These are phyloP conservation scores for Pangasianodon gigas DNA, from an alignment of 2,113 vertebrate genomes.

Conservation along the genomic window DNA sequence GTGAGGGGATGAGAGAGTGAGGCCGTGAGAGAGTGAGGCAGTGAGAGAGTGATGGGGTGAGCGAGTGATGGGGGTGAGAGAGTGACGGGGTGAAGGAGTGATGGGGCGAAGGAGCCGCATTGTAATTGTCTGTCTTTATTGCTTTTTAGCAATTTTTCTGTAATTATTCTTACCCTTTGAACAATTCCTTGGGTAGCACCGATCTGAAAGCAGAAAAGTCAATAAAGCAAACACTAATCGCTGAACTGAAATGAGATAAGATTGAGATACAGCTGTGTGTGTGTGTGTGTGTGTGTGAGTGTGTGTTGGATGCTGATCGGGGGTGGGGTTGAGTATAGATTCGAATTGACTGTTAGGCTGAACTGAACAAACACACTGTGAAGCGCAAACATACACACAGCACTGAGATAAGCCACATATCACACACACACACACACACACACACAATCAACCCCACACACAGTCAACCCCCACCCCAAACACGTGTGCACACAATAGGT, in stretches of 20 bases:
- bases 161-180: background rate
- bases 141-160: background rate
- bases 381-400: conserved; percentile 17
- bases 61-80: background rate
- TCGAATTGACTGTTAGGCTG: background rate
- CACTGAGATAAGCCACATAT: background rate
- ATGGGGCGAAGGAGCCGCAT: background rate
- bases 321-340: background rate
- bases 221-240: background rate
- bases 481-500: conserved; percentile 13
- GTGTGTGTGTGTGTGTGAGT: background rate
- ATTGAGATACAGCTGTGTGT: background rate
- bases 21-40: background rate
- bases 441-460: background rate
- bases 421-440: conserved; percentile 16
- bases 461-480: background rate
- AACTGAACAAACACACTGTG: conserved; percentile 41
- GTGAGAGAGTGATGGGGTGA: conserved; percentile 41
- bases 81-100: background rate
- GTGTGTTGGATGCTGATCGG: background rate
- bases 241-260: background rate
- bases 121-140: background rate
- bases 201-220: background rate
- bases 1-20: conserved; percentile 35
- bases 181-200: background rate